Conservation (phyloP, 2,888 invertebrate genomes). For the Drosophila quasianomalipes region DNA sequence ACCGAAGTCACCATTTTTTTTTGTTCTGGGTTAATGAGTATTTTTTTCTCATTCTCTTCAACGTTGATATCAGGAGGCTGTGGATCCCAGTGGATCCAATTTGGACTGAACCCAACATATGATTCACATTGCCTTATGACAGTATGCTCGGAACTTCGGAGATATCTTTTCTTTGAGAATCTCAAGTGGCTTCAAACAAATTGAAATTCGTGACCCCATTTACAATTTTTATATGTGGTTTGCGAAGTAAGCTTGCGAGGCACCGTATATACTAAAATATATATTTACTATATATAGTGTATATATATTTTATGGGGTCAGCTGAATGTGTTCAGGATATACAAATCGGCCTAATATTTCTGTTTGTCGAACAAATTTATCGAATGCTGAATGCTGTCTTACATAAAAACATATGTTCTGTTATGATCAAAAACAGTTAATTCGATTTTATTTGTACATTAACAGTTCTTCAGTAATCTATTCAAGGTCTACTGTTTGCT, state of each 20-base stretch:
- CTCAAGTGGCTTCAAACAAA: not conserved
- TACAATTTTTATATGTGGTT: not conserved
- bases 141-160: not conserved
- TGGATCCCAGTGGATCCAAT: not conserved
- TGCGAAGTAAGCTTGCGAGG: not conserved
- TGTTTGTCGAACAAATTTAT: not conserved
- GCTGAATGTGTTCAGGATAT: not conserved
- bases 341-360: not conserved
- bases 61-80: not conserved
- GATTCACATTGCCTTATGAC: not conserved
- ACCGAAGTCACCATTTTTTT: not conserved
- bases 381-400: not conserved
- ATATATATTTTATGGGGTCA: too few species aligned
- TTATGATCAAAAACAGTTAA: not conserved
- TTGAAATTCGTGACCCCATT: not conserved
- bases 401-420: not conserved
- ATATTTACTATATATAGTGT: not conserved
- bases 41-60: not conserved
- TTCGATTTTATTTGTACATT: not conserved
- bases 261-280: not conserved
- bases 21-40: too few species aligned
- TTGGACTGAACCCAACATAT: not conserved
- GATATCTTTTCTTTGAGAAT: not conserved
- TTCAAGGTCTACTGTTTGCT: not conserved
- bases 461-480: not conserved